Percentiles rank a stretch among this genome's conserved stretches.
phyloP scores from a whole-genome alignment of 2,113 vertebrate species.

The rat (Rattus norvegicus) region GRCr8 NC_086028.1:98523501-98524000 shows the following conservation, averaged over 20 bases:
- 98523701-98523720: constrained; percentile 62
- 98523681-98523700: constrained; percentile 48
- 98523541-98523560: background rate
- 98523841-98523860: constrained; percentile 62
- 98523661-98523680: background rate
- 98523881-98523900: constrained; percentile 74
- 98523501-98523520: background rate
- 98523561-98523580: background rate
- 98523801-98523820: constrained; percentile 67
- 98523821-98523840: constrained; percentile 81
- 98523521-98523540: fast-evolving
- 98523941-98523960: background rate
- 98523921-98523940: constrained; percentile 58
- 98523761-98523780: constrained; percentile 65
- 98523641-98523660: background rate
- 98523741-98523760: constrained; percentile 71
- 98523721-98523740: constrained; percentile 35
- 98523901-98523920: background rate
- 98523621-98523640: background rate
- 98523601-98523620: background rate
- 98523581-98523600: background rate
- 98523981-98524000: background rate
- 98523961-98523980: constrained; percentile 34
- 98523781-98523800: constrained; percentile 41
- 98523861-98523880: constrained; percentile 69